These are phyloP conservation scores for Notolepis coatsorum DNA, from an alignment of 2,797 vertebrate species.

Conservation along the genomic window DNA sequence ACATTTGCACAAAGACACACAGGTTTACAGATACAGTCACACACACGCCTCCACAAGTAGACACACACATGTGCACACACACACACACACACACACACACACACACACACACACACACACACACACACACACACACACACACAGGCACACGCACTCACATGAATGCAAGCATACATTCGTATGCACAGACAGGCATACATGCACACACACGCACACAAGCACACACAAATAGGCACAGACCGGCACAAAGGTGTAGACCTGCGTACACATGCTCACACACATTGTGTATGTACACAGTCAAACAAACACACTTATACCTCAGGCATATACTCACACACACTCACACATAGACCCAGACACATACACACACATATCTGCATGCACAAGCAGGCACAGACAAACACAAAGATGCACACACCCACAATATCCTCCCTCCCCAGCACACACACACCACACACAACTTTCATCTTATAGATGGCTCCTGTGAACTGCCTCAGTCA, in stretches of 20 bases:
- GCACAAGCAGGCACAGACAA: background rate
- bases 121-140: slow-evolving; percentile 12
- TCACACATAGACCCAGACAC: slow-evolving; percentile 5
- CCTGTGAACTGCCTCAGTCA: slow-evolving; percentile 47
- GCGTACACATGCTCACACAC: background rate
- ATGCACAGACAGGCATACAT: background rate
- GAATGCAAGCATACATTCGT: background rate
- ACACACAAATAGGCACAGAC: background rate
- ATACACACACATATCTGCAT: background rate
- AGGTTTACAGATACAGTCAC: too few relatives aligned
- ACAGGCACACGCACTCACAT: background rate
- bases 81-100: slow-evolving; percentile 14
- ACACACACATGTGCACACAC: slow-evolving; percentile 8
- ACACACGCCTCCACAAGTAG: background rate
- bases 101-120: slow-evolving; percentile 3
- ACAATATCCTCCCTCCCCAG: too few relatives aligned
- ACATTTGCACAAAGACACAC: background rate
- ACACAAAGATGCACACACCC: background rate
- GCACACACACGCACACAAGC: slow-evolving; percentile 6
- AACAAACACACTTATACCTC: too few relatives aligned
- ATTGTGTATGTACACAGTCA: too few relatives aligned
- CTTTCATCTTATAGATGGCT: slow-evolving; percentile 48
- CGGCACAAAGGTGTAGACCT: too few relatives aligned
- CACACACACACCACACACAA: slow-evolving; percentile 11
- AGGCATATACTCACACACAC: too few relatives aligned